Base-by-base conservation (phyloP, 2,113 vertebrate genomes). In the Xenotilapia longispinis region DNA sequence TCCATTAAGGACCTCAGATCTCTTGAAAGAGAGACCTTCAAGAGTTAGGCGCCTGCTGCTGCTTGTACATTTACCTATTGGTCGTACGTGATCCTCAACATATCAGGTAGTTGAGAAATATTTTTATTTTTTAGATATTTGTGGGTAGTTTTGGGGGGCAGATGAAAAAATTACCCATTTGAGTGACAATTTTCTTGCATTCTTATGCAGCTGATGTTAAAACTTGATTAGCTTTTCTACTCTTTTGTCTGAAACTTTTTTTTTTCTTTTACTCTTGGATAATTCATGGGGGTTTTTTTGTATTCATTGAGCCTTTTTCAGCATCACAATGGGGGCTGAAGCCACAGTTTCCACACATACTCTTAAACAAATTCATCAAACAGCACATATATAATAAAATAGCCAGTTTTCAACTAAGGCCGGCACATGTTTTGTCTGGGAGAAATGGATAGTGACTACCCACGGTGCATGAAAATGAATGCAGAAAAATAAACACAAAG, bases 231-330 rank as follows among this genome's bases (percentile, higher is more conserved):
- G 40, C 33, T 54, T 83, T 83, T 63, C 47, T 6, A 6, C n/a
- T 13, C 7, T 54, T 3, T 1, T 28, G 17, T 83, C 21, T 15
- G 9, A 87, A 40, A 81, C 5, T 6, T 70, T 21, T 26, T 47
- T 15, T 17, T 6, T 28, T 14, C 51, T 38, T 73, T 51, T 83
- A 36, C 6, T 82, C 42, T 12, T 75, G 7, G 40, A 40, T 7
- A 53, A 26, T 33, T 75, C 42, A 28, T 10, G 6, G 0, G 6
- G 0, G 0, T 0, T 45, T 26, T 73, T 75, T 10, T 17, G 3
- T 28, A 19, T 75, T 75, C 23, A 75, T 28, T 47, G 40, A 75
- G 70, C 14, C 42, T 19, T 28, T 78, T 75, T 75, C 42, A 49
- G 14, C 23, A 45, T 70, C 65, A 70, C 65, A 45, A 3, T 14